phyloP scores from a whole-genome alignment of 2,113 vertebrate genomes.

The Nestor notabilis region DNA sequence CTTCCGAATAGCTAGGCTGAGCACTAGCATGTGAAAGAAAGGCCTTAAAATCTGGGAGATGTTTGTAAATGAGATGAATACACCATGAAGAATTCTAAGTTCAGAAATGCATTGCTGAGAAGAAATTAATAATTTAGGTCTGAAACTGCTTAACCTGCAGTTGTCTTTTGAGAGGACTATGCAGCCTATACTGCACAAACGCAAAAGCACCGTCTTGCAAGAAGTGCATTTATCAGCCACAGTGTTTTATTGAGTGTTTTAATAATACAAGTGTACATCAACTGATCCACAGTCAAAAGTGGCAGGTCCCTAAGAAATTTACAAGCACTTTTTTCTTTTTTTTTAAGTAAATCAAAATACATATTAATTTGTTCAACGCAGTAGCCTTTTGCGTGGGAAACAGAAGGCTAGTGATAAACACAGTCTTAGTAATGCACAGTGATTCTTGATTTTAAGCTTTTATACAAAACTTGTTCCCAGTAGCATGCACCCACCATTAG shows the following conservation, averaged over 20 bases:
- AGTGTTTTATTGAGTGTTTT: constrained; percentile 99
- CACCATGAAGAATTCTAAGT: background rate
- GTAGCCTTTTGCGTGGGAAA: constrained; percentile 84
- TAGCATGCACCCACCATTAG: constrained; percentile 93
- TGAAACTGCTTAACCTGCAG: constrained; percentile 20
- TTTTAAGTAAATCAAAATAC: constrained; percentile 90
- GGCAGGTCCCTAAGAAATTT: constrained; percentile 96
- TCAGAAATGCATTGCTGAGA: constrained; percentile 9
- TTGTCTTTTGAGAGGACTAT: background rate
- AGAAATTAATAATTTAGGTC: background rate
- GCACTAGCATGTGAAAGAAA: background rate
- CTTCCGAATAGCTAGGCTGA: background rate
- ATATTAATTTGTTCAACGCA: constrained; percentile 89
- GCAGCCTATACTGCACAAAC: background rate
- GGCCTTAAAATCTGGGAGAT: background rate
- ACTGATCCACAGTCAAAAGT: constrained; percentile 93
- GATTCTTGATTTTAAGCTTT: constrained; percentile 85
- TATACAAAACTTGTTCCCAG: constrained; percentile 88
- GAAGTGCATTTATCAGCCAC: constrained; percentile 84
- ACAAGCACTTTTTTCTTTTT: constrained; percentile 89
- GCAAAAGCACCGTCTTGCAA: constrained; percentile 28
- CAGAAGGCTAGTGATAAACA: constrained; percentile 86
- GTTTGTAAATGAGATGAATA: background rate
- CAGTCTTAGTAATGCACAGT: constrained; percentile 85
- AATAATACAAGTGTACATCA: constrained; percentile 99